These are phyloP conservation scores for Premnoplex brunnescens DNA, from an alignment of 2,797 vertebrate genomes.

Conservation along the genomic window DNA sequence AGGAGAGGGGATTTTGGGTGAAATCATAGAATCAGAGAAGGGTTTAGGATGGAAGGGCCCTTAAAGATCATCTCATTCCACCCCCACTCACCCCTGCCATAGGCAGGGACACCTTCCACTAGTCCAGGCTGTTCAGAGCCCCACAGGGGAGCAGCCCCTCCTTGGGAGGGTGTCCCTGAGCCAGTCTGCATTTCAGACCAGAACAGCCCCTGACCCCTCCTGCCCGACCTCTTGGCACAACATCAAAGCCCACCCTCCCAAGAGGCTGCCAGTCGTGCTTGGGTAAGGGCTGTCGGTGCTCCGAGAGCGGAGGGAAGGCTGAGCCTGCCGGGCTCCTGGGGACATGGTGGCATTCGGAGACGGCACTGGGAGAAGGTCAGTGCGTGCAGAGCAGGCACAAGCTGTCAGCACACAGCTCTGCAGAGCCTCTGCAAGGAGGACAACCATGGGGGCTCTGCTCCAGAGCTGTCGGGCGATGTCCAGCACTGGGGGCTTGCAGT, in stretches of 20 bases:
- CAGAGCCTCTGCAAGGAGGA: not conserved
- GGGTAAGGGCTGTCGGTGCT: not conserved
- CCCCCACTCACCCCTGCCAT: no score
- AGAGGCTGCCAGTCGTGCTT: accelerated
- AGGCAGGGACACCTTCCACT: not conserved
- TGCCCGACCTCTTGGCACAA: not conserved
- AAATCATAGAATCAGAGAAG: not conserved
- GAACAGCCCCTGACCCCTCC: not conserved
- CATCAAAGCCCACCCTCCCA: not conserved
- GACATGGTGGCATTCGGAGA: not conserved
- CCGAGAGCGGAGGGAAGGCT: not conserved
- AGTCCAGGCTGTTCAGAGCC: not conserved
- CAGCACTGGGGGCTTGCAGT: not conserved
- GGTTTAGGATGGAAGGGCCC: not conserved
- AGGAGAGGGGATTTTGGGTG: not conserved
- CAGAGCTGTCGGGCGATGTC: not conserved
- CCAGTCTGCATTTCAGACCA: not conserved
- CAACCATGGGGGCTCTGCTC: not conserved
- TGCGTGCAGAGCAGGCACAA: not conserved
- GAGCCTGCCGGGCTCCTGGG: not conserved
- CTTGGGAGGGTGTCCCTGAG: not conserved
- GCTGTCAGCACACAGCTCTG: not conserved
- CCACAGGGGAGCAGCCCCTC: not conserved
- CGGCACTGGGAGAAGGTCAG: conserved; percentile 25
- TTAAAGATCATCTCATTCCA: not conserved